phyloP scores from a whole-genome alignment of 2,888 invertebrate species.

The Pristionchus japonicus region DNA sequence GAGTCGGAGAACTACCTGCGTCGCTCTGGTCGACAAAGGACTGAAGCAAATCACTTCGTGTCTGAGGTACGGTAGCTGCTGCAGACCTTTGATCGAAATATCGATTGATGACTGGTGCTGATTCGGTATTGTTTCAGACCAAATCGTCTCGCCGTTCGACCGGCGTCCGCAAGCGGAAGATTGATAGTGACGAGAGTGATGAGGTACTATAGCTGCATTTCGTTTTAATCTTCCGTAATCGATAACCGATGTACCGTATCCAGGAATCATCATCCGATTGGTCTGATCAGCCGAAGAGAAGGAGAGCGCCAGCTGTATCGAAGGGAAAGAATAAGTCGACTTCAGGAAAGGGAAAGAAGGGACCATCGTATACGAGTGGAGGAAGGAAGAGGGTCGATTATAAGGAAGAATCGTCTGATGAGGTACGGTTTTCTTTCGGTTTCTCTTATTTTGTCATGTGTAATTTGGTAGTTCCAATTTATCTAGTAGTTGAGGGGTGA shows the following conservation, averaged over 20 bases:
- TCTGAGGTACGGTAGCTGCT: conserved; percentile 3
- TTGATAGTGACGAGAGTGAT: conserved; percentile 22
- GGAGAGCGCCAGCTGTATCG: not conserved
- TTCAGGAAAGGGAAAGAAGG: not conserved
- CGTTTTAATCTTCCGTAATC: not conserved
- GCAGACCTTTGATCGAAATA: too few relatives aligned
- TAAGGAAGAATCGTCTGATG: conserved; percentile 60
- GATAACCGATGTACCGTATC: not conserved
- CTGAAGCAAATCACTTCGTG: conserved; percentile 1
- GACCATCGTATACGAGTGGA: not conserved
- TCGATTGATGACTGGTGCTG: not conserved
- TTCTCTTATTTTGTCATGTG: too few relatives aligned
- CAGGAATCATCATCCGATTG: not conserved
- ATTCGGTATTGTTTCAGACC: not conserved
- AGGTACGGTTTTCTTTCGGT: too few relatives aligned
- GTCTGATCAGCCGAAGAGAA: conserved; percentile 42
- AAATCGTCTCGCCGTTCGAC: not conserved
- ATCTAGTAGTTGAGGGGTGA: too few relatives aligned
- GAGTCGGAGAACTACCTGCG: conserved; percentile 63
- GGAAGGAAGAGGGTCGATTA: conserved; percentile 58
- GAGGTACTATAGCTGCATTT: not conserved
- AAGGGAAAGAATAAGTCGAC: conserved; percentile 1
- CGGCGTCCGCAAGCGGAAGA: not conserved
- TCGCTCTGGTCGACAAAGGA: conserved; percentile 57
- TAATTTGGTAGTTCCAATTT: too few relatives aligned